A percentile compares a stretch with the other conserved stretches of the same genome.
These are phyloP conservation scores for Anorthoa munda DNA, from an alignment of 2,888 invertebrate species.

Conservation along the genomic window DNA sequence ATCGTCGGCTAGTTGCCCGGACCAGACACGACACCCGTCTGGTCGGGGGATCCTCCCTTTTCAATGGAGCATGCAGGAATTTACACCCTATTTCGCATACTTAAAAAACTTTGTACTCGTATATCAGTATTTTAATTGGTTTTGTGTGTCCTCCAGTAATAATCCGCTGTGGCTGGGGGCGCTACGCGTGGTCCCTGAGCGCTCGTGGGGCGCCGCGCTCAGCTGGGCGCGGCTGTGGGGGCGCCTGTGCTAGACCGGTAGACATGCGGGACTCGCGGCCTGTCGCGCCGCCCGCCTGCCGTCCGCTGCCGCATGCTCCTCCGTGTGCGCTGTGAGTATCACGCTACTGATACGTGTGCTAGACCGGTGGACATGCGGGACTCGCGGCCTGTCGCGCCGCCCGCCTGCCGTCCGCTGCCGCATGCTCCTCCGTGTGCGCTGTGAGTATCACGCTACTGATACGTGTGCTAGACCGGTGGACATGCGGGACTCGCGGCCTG, in stretches of 20 bases:
- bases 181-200: constrained; percentile 98
- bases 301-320: too few species aligned
- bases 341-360: too few species aligned
- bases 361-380: constrained; percentile 85
- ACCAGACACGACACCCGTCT: too few species aligned
- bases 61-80: too few species aligned
- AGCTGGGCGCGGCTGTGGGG: constrained; percentile 92
- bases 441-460: too few species aligned
- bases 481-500: constrained; percentile 77
- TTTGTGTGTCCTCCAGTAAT: constrained; percentile 90
- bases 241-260: constrained; percentile 84
- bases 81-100: too few species aligned
- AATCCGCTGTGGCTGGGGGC: constrained; percentile 97
- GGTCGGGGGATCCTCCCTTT: too few species aligned
- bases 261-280: constrained; percentile 85
- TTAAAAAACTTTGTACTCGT: too few species aligned
- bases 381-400: constrained; percentile 78
- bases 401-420: constrained; percentile 76
- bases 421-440: constrained; percentile 89
- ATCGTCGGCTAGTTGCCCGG: too few species aligned
- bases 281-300: too few species aligned
- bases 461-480: constrained; percentile 85
- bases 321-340: too few species aligned
- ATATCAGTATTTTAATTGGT: not conserved
- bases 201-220: constrained; percentile 96